phyloP scores from a whole-genome alignment of 1,140 invertebrate genomes.

The Caenorhabditis inopinata region DNA sequence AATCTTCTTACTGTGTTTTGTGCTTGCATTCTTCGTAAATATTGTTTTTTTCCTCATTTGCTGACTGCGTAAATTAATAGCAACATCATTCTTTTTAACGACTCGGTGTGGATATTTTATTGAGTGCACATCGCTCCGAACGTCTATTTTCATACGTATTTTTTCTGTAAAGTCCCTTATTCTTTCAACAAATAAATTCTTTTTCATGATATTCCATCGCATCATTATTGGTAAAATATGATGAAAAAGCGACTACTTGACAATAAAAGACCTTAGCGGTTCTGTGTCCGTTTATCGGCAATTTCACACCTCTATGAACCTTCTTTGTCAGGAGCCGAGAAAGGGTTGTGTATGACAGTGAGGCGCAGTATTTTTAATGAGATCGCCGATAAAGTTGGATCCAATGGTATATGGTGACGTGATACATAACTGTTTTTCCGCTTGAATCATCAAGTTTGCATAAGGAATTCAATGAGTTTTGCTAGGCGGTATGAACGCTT shows the following conservation, averaged over 20 bases:
- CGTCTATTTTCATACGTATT: background rate
- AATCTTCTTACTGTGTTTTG: too few relatives aligned
- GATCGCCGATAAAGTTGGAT: slow-evolving; percentile 24
- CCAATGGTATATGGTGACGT: background rate
- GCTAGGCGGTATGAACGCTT: background rate
- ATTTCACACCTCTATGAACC: slow-evolving; percentile 26
- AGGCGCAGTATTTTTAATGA: background rate
- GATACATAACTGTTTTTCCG: slow-evolving; percentile 26
- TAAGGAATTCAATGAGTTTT: slow-evolving; percentile 24
- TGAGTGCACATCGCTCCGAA: background rate
- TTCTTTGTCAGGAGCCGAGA: slow-evolving; percentile 15
- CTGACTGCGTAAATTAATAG: background rate
- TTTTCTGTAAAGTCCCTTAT: background rate
- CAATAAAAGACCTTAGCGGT: background rate
- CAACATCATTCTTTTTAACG: background rate
- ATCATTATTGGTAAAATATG: background rate
- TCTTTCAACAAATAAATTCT: background rate
- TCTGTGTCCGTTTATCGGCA: slow-evolving; percentile 8
- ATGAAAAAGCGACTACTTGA: background rate
- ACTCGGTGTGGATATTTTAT: background rate
- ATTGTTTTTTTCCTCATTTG: too few relatives aligned
- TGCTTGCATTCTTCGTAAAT: too few relatives aligned
- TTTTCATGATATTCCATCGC: background rate
- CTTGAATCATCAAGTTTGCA: slow-evolving; percentile 28
- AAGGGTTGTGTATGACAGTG: background rate